These are phyloP conservation scores for Eucidaris tribuloides DNA, from an alignment of 35 echinoderm and acorn worm species.

Conservation along the genomic window DNA sequence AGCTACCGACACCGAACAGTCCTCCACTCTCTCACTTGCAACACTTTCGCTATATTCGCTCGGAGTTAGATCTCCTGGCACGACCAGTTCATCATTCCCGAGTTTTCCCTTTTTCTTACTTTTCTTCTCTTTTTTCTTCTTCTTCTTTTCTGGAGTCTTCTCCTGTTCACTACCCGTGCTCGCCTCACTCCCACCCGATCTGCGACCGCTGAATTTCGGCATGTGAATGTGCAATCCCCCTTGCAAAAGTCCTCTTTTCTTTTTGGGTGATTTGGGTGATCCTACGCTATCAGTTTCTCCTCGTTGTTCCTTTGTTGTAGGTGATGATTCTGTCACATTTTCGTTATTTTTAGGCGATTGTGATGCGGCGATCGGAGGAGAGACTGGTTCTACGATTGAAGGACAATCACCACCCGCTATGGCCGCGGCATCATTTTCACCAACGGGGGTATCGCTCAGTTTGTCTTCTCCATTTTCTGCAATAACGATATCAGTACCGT, in stretches of 20 bases:
- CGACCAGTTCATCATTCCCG: not conserved
- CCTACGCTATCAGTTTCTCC: slow-evolving; percentile 5
- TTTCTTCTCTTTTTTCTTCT: slow-evolving; percentile 18
- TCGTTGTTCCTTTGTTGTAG: too few relatives aligned
- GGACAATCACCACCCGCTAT: too few relatives aligned
- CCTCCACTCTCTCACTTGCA: slow-evolving; percentile 3
- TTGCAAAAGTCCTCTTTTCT: slow-evolving; percentile 18
- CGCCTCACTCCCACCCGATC: not conserved
- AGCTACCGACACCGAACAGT: too few relatives aligned
- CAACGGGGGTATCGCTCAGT: too few relatives aligned
- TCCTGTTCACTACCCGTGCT: not conserved
- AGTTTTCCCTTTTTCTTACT: not conserved
- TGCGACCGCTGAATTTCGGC: not conserved
- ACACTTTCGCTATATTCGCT: slow-evolving; percentile 10
- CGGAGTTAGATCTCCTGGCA: not conserved
- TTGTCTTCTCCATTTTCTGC: too few relatives aligned
- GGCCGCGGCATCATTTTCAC: too few relatives aligned
- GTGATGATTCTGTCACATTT: too few relatives aligned
- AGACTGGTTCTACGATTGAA: too few relatives aligned
- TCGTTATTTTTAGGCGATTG: too few relatives aligned
- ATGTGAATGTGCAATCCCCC: slow-evolving; percentile 18
- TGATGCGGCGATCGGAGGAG: too few relatives aligned
- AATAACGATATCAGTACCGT: too few relatives aligned
- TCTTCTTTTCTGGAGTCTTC: not conserved
- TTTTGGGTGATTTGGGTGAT: slow-evolving; percentile 2